A percentile compares a stretch with the other conserved stretches of the same genome.
Conservation (phyloP, 2,113 vertebrate species). For the Saccopteryx bilineata region DNA sequence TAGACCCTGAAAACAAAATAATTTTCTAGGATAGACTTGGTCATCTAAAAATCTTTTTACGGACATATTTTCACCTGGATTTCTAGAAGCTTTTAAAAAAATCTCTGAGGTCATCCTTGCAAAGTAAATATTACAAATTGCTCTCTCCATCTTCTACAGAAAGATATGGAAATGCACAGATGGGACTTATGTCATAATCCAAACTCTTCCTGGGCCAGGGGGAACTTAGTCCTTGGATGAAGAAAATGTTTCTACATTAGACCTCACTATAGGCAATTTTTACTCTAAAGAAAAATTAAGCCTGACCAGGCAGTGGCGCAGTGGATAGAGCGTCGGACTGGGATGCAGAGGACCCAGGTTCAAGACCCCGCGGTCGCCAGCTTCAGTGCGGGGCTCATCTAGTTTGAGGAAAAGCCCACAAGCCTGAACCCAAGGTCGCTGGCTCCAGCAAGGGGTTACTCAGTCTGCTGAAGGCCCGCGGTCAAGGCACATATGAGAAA, state of each 20-base stretch:
- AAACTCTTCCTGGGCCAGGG: not conserved
- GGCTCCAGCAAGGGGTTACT: too few species aligned
- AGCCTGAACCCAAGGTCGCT: too few species aligned
- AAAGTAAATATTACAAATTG: slow-evolving; percentile 27
- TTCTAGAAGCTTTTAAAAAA: slow-evolving; percentile 15
- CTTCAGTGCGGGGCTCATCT: too few species aligned
- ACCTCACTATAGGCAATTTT: not conserved
- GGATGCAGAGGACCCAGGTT: too few species aligned
- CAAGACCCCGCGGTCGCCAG: too few species aligned
- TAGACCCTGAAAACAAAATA: slow-evolving; percentile 17
- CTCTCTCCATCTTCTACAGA: not conserved
- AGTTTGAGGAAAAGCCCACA: too few species aligned
- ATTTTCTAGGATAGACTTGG: slow-evolving; percentile 6
- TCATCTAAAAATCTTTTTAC: not conserved
- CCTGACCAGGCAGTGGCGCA: too few species aligned
- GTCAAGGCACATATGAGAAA: too few species aligned
- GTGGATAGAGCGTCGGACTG: too few species aligned
- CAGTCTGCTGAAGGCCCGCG: too few species aligned
- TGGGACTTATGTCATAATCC: not conserved
- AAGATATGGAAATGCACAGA: not conserved
- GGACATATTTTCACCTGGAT: slow-evolving; percentile 2
- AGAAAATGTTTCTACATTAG: not conserved
- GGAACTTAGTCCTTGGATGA: not conserved
- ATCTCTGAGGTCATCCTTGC: not conserved
- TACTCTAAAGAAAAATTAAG: not conserved